Evolutionary conservation across 2,113 vertebrate genomes (phyloP).

Genomic region (Cyrtonyx montezumae): DNA sequence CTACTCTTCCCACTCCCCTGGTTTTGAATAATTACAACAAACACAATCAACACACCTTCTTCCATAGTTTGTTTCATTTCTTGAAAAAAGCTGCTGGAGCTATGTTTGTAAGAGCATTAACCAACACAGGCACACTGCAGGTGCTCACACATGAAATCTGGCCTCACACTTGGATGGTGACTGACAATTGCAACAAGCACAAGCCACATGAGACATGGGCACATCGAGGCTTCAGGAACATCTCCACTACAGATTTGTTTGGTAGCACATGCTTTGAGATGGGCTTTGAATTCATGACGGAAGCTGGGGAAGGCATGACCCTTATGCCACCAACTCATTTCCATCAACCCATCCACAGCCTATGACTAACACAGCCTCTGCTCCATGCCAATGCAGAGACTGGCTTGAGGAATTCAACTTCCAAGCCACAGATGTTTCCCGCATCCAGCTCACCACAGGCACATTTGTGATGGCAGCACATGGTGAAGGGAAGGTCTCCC

Average conservation of each 20-base stretch:
- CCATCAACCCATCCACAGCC: not conserved
- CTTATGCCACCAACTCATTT: not conserved
- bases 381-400: not conserved
- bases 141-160: not conserved
- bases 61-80: not conserved
- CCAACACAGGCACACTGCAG: not conserved
- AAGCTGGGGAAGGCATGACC: not conserved
- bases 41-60: fast-evolving
- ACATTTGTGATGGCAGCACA: not conserved
- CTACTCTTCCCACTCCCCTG: not conserved
- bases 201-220: not conserved
- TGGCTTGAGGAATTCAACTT: not conserved
- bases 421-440: not conserved
- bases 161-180: not conserved
- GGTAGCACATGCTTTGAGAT: not conserved
- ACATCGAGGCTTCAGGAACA: not conserved
- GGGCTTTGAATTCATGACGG: not conserved
- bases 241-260: not conserved
- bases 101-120: not conserved
- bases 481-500: not conserved
- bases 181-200: not conserved
- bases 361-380: not conserved
- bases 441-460: not conserved
- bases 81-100: not conserved
- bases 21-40: not conserved